Evolutionary conservation across 37 sponge, comb jelly and placozoan genomes (phyloP).

Genomic region (Ephydatia muelleri): DNA sequence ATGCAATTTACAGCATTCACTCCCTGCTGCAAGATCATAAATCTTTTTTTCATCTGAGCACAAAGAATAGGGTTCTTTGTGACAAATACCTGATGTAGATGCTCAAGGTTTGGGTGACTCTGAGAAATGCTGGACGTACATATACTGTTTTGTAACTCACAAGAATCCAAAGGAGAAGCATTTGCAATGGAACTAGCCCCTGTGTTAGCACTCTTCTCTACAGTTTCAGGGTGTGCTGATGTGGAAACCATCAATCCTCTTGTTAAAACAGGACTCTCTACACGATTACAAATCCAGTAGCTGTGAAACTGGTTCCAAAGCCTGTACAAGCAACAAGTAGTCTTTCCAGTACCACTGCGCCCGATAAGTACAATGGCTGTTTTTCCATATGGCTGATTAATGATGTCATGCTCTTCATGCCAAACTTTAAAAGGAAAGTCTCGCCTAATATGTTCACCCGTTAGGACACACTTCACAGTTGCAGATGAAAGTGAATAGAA

Average conservation of each 20-base stretch:
- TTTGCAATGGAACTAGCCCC: background rate
- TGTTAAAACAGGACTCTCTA: too few species aligned
- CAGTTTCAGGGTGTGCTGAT: too few species aligned
- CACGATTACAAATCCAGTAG: constrained; percentile 57
- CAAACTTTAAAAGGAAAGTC: constrained; percentile 84
- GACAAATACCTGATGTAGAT: constrained; percentile 81
- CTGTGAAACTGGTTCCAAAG: constrained; percentile 66
- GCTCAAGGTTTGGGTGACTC: constrained; percentile 38
- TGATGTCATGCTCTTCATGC: constrained; percentile 87
- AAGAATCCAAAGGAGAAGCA: background rate
- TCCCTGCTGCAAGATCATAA: constrained; percentile 52
- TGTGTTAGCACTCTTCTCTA: background rate
- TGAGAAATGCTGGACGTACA: too few species aligned
- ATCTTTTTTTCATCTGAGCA: constrained; percentile 66
- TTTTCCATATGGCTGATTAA: constrained; percentile 39
- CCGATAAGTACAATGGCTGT: constrained; percentile 69
- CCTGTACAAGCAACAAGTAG: constrained; percentile 80
- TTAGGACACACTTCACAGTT: constrained; percentile 47
- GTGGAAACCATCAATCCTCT: background rate
- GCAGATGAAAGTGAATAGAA: constrained; percentile 72
- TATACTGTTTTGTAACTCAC: background rate
- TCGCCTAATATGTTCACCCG: constrained; percentile 21
- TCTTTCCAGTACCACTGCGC: constrained; percentile 88
- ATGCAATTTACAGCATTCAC: constrained; percentile 9
- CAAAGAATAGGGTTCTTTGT: constrained; percentile 84